A percentile compares a stretch with the other conserved stretches of the same genome.
Evolutionary conservation across 2,113 vertebrate species (phyloP).

Genomic region (Benitochromis conjunctus): DNA sequence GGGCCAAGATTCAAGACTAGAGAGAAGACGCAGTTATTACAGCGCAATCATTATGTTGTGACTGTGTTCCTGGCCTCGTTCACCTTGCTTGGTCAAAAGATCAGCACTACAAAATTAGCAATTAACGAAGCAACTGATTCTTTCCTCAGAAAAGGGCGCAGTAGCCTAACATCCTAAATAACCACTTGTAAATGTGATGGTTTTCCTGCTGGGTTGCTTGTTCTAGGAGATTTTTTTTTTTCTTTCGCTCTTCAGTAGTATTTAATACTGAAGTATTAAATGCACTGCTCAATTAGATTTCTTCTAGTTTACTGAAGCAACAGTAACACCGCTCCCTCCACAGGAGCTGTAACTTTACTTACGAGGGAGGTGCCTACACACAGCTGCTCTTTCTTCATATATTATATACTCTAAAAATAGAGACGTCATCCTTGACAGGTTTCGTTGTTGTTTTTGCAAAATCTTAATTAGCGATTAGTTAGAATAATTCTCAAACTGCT

Average conservation of each 20-base stretch:
- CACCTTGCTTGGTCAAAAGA: slow-evolving; percentile 64
- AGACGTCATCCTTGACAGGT: slow-evolving; percentile 49
- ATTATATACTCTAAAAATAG: slow-evolving; percentile 55
- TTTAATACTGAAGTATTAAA: slow-evolving; percentile 5
- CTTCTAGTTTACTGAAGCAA: slow-evolving; percentile 4
- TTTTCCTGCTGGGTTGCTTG: slow-evolving; percentile 23
- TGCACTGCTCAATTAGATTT: not conserved
- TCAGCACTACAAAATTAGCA: slow-evolving; percentile 62
- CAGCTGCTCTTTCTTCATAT: slow-evolving; percentile 16
- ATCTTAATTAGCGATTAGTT: slow-evolving; percentile 76
- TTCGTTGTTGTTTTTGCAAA: slow-evolving; percentile 61
- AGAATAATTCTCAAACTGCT: slow-evolving; percentile 68
- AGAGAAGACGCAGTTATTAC: slow-evolving; percentile 62
- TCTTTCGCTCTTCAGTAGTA: not conserved
- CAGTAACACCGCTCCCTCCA: not conserved
- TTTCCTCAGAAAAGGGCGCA: slow-evolving; percentile 5
- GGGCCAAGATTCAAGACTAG: slow-evolving; percentile 66
- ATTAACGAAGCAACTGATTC: slow-evolving; percentile 53
- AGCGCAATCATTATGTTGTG: slow-evolving; percentile 64
- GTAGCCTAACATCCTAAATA: slow-evolving; percentile 41
- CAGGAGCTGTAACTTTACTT: slow-evolving; percentile 11
- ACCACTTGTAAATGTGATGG: slow-evolving; percentile 42
- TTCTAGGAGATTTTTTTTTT: slow-evolving; percentile 37
- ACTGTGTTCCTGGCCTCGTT: slow-evolving; percentile 52
- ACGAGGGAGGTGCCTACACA: not conserved